Evolutionary conservation across 2,888 invertebrate genomes (phyloP).

Genomic region (Morpho achilles): DNA sequence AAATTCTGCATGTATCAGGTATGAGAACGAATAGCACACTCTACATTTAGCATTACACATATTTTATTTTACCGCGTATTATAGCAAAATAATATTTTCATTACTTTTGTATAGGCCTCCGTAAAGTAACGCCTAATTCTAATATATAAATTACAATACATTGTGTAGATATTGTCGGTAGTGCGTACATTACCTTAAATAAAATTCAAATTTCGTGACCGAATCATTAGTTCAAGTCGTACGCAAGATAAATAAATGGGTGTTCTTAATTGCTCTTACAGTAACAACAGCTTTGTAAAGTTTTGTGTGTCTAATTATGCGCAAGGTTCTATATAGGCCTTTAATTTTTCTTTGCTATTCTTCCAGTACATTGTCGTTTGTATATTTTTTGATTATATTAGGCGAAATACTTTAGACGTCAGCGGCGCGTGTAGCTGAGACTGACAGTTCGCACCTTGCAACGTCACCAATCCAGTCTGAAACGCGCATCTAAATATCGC

Average conservation of each 20-base stretch:
- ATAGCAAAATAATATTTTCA: no score
- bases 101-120: no score
- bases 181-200: no score
- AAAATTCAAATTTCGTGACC: slow-evolving; percentile 31
- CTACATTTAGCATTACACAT: no score
- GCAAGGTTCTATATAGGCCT: slow-evolving; percentile 19
- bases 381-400: slow-evolving; percentile 22
- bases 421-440: slow-evolving; percentile 43
- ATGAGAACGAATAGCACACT: no score
- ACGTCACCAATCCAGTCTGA: slow-evolving; percentile 52
- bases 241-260: slow-evolving; percentile 49
- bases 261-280: slow-evolving; percentile 48
- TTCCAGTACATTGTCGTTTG: slow-evolving; percentile 38
- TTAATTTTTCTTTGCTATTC: slow-evolving; percentile 39
- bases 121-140: no score
- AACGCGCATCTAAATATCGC: slow-evolving; percentile 51
- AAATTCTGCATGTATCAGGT: no score
- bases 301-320: slow-evolving; percentile 39
- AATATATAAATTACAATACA: no score
- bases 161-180: no score
- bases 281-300: slow-evolving; percentile 13
- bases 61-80: no score
- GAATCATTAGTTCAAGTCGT: slow-evolving; percentile 55
- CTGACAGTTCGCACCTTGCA: slow-evolving; percentile 56
- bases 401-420: slow-evolving; percentile 19